A percentile compares a stretch with the other conserved stretches of the same genome.
Conservation (phyloP, 2,888 invertebrate genomes). For the Thalpophila matura region DNA sequence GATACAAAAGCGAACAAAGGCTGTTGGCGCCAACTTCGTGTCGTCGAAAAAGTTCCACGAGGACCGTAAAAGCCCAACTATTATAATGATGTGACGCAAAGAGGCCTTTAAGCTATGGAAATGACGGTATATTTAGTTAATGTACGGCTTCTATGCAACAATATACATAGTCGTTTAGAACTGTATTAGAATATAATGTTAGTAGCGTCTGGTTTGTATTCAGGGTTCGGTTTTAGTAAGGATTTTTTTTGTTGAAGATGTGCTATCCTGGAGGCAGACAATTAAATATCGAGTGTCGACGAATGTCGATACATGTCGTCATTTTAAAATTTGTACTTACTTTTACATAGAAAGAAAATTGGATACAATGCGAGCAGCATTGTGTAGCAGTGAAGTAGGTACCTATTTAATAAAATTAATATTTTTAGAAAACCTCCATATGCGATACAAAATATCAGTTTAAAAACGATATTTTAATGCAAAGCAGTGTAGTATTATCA, state of each 20-base stretch:
- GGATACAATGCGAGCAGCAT: background rate
- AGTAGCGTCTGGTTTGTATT: conserved; percentile 15
- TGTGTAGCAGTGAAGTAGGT: no score
- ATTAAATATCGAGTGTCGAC: no score
- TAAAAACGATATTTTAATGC: conserved; percentile 18
- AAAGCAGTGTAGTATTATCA: conserved; percentile 34
- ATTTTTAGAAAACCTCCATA: background rate
- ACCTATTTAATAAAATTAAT: background rate
- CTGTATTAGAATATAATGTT: conserved; percentile 44
- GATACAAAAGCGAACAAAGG: conserved; percentile 64
- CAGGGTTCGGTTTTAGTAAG: conserved; percentile 18
- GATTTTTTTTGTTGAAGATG: conserved; percentile 3
- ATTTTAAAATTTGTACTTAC: no score
- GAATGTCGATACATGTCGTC: no score
- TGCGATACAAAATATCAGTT: background rate
- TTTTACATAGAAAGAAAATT: background rate
- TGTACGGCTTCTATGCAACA: conserved; percentile 38
- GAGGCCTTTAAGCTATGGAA: conserved; percentile 67
- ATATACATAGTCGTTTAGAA: conserved; percentile 42
- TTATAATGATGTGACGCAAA: conserved; percentile 74
- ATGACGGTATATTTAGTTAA: conserved; percentile 60
- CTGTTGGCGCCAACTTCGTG: conserved; percentile 68
- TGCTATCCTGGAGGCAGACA: background rate
- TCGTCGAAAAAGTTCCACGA: conserved; percentile 72
- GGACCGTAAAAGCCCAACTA: conserved; percentile 72